Conservation (phyloP, 2,113 vertebrate genomes). For the Blennius ocellaris region DNA sequence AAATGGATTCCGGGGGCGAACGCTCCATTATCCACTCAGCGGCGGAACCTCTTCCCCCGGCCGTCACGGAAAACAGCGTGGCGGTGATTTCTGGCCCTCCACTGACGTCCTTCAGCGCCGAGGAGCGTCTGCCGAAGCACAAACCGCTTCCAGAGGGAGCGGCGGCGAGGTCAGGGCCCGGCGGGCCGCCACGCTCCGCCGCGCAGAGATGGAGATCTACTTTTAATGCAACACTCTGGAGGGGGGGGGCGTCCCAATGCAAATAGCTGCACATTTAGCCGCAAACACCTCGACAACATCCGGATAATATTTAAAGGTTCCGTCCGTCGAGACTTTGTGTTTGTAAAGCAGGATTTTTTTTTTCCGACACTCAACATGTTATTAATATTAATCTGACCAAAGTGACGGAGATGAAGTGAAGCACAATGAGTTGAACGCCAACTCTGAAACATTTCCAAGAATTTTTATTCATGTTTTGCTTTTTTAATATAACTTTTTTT, state of each 20-base stretch:
- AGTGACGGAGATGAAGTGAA: no score
- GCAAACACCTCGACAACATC: no score
- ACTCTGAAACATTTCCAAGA: no score
- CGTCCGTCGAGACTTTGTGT: no score
- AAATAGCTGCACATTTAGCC: constrained; percentile 15
- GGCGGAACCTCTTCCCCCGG: neutral
- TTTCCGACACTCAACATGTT: no score
- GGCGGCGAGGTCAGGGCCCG: constrained; percentile 18
- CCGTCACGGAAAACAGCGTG: constrained; percentile 15
- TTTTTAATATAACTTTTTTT: no score
- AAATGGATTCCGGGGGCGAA: constrained; percentile 63
- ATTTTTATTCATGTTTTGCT: no score
- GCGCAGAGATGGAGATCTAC: no score
- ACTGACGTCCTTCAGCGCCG: constrained; percentile 34
- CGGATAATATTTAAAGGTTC: no score
- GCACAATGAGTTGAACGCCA: no score
- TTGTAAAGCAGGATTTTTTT: no score
- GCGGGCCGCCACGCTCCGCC: neutral
- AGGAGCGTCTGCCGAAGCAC: neutral
- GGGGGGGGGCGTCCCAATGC: constrained; percentile 5
- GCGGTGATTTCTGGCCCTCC: constrained; percentile 20
- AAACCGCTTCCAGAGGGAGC: constrained; percentile 15
- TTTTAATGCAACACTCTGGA: constrained; percentile 41
- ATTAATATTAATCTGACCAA: no score
- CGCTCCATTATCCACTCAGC: constrained; percentile 60